These are phyloP conservation scores for Acanthiza pusilla DNA, from an alignment of 2,797 vertebrate species.

Conservation along the genomic window DNA sequence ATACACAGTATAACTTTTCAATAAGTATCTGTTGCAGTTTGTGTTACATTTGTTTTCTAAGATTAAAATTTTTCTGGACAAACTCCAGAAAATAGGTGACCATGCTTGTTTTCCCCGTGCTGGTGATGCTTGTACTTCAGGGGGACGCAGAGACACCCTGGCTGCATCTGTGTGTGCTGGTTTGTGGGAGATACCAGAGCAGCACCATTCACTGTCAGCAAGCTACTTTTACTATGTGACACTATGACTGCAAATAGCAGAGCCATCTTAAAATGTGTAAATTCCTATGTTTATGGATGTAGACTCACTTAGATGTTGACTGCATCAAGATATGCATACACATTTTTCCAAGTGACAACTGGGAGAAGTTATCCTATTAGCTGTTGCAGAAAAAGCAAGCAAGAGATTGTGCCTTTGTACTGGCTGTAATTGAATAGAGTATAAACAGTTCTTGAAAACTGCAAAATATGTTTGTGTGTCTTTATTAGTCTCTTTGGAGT, in stretches of 20 bases:
- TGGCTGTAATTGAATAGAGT: constrained; percentile 16
- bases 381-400: constrained; percentile 30
- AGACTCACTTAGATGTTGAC: constrained; percentile 57
- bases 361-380: constrained; percentile 57
- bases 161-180: neutral
- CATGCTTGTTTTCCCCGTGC: neutral
- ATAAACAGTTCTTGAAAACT: constrained; percentile 44
- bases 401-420: constrained; percentile 54
- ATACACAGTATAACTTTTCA: neutral
- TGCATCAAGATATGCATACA: constrained; percentile 36
- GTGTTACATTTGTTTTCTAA: neutral
- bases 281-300: constrained; percentile 56
- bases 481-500: constrained; percentile 57
- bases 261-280: constrained; percentile 52
- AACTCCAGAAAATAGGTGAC: neutral
- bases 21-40: neutral
- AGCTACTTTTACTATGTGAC: constrained; percentile 17
- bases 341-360: constrained; percentile 51
- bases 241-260: constrained; percentile 38
- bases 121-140: neutral
- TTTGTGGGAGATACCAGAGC: neutral
- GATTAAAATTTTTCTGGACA: constrained; percentile 1
- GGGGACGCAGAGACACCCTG: neutral
- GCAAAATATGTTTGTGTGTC: constrained; percentile 65
- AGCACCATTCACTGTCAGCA: neutral